Conservation (phyloP, 2,888 invertebrate species). For the Platerodrilus igneus region DNA sequence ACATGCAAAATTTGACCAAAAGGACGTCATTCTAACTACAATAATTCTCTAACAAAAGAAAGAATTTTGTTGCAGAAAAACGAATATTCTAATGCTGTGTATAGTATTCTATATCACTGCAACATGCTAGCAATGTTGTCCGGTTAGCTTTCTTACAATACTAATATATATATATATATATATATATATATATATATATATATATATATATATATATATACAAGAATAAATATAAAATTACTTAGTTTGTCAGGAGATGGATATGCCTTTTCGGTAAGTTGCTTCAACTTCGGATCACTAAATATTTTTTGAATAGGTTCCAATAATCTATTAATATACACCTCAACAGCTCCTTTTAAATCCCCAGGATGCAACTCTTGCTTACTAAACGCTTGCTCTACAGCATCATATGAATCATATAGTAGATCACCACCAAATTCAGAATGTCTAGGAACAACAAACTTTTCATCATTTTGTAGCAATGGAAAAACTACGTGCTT, state of each 20-base stretch:
- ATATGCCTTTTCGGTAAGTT: constrained; percentile 78
- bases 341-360: constrained; percentile 80
- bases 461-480: constrained; percentile 65
- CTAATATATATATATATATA: no score
- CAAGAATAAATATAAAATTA: constrained; percentile 27
- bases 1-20: no score
- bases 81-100: no score
- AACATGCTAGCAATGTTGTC: no score
- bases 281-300: constrained; percentile 71
- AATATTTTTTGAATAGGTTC: constrained; percentile 87
- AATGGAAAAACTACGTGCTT: constrained; percentile 89
- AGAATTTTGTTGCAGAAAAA: no score
- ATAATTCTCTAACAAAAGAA: no score
- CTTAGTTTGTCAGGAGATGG: constrained; percentile 67
- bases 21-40: no score
- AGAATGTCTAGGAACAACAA: constrained; percentile 63
- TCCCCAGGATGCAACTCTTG: constrained; percentile 90
- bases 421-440: constrained; percentile 77
- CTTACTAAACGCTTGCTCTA: constrained; percentile 79
- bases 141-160: no score
- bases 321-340: constrained; percentile 78
- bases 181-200: no score
- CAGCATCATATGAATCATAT: constrained; percentile 66
- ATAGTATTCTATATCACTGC: no score
- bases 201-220: not conserved